These are phyloP conservation scores for Scaptomyza graminum DNA, from an alignment of 1,140 invertebrate species.

Conservation along the genomic window DNA sequence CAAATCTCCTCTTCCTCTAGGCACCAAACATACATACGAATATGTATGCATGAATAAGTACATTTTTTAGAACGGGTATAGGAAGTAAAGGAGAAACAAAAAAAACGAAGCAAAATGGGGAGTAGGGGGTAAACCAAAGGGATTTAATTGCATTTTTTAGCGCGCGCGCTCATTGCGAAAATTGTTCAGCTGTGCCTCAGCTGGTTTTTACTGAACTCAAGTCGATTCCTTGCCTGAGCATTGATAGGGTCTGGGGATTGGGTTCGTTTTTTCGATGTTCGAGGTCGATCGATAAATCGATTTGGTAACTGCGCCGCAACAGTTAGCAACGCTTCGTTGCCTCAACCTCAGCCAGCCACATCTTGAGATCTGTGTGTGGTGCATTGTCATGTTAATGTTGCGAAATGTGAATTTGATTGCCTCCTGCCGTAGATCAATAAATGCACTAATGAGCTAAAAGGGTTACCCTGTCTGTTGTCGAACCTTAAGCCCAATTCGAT, in stretches of 20 bases:
- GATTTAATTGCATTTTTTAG: constrained; percentile 82
- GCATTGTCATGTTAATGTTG: constrained; percentile 77
- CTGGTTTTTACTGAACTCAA: constrained; percentile 34
- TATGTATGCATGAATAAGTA: constrained; percentile 16
- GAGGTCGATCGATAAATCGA: constrained; percentile 42
- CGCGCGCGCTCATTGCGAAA: constrained; percentile 75
- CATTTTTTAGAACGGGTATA: constrained; percentile 37
- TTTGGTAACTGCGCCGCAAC: constrained; percentile 57
- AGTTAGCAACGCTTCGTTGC: constrained; percentile 64
- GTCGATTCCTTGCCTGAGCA: constrained; percentile 2
- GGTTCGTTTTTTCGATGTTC: constrained; percentile 16
- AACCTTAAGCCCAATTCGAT: not conserved
- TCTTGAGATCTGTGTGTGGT: constrained; percentile 11
- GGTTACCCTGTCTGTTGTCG: constrained; percentile 21
- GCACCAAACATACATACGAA: constrained; percentile 3
- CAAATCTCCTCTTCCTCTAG: constrained; percentile 56
- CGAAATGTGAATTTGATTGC: constrained; percentile 78
- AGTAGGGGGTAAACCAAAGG: constrained; percentile 38
- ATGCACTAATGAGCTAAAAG: constrained; percentile 63
- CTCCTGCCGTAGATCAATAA: constrained; percentile 73
- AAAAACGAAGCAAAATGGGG: constrained; percentile 26
- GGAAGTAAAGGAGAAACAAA: constrained; percentile 20
- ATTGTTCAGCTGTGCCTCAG: constrained; percentile 61
- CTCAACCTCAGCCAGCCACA: constrained; percentile 28
- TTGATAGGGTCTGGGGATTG: constrained; percentile 30